A percentile compares a stretch with the other conserved stretches of the same genome.
Conservation (phyloP, 2,797 vertebrate genomes). For the Sebastiscus tertius region DNA sequence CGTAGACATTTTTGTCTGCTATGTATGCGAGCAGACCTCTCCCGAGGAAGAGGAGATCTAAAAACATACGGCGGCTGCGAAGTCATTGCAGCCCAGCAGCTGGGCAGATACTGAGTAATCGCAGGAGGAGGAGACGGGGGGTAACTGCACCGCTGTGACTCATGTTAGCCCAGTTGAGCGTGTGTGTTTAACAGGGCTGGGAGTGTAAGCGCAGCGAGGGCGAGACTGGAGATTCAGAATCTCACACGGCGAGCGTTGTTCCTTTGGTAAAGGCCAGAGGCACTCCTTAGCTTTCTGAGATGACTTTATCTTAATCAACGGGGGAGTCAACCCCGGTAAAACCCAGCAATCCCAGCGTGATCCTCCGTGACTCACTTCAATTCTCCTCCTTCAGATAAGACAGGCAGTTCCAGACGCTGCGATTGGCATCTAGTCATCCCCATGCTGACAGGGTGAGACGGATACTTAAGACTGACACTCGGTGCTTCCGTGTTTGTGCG, state of each 20-base stretch:
- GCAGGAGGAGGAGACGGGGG: conserved; percentile 51
- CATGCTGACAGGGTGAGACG: conserved; percentile 52
- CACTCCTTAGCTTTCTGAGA: conserved; percentile 52
- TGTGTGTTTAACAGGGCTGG: conserved; percentile 69
- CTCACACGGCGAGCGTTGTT: conserved; percentile 32
- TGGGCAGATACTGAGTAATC: conserved; percentile 75
- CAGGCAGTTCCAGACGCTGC: conserved; percentile 43
- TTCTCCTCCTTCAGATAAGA: conserved; percentile 49
- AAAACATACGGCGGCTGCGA: conserved; percentile 46
- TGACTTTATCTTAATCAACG: conserved; percentile 47
- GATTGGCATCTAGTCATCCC: conserved; percentile 51
- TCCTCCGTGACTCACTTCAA: conserved; percentile 64
- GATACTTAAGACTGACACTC: conserved; percentile 61
- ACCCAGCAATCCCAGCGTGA: conserved; percentile 50
- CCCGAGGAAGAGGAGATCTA: conserved; percentile 25
- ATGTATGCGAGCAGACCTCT: conserved; percentile 25
- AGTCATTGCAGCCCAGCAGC: conserved; percentile 57
- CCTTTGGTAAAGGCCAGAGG: conserved; percentile 41
- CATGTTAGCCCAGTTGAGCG: conserved; percentile 56
- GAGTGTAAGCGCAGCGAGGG: conserved; percentile 42
- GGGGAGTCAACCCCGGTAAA: conserved; percentile 53
- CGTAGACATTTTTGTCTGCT: conserved; percentile 11
- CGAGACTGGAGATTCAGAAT: conserved; percentile 44
- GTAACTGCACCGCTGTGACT: conserved; percentile 71
- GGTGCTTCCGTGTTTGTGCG: conserved; percentile 5